phyloP scores from a whole-genome alignment of 2,797 vertebrate species.

The Etheostoma perlongum region DNA sequence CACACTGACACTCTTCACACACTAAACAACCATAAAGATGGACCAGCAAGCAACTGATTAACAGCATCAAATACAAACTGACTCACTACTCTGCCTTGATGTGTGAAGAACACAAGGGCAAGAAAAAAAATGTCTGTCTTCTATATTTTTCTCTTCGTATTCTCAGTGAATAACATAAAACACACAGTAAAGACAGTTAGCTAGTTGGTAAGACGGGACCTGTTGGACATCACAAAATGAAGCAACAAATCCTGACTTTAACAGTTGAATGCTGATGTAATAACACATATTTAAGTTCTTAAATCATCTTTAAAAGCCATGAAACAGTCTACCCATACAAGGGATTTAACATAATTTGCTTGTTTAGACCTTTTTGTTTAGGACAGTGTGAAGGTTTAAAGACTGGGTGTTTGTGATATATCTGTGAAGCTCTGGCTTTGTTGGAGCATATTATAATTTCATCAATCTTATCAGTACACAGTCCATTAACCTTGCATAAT shows the following conservation, averaged over 20 bases:
- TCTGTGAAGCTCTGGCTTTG: neutral
- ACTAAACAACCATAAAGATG: neutral
- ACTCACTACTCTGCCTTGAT: neutral
- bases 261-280: neutral
- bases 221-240: neutral
- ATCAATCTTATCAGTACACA: slow-evolving; percentile 3
- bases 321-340: neutral
- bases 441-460: neutral
- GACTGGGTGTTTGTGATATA: neutral
- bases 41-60: neutral
- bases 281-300: neutral
- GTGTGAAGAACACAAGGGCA: neutral
- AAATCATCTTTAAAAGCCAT: neutral
- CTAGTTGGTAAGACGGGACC: neutral
- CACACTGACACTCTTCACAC: neutral
- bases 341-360: neutral
- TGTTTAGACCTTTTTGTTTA: neutral
- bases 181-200: neutral
- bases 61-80: neutral
- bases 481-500: slow-evolving; percentile 1
- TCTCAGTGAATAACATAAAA: neutral
- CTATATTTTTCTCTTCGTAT: neutral
- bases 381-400: neutral
- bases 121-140: neutral
- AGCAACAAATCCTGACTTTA: slow-evolving; percentile 3